Evolutionary conservation across 2,888 invertebrate species (phyloP), one percentile per base, ranked within the genome.

Genomic region (Morpho helenor): DNA sequence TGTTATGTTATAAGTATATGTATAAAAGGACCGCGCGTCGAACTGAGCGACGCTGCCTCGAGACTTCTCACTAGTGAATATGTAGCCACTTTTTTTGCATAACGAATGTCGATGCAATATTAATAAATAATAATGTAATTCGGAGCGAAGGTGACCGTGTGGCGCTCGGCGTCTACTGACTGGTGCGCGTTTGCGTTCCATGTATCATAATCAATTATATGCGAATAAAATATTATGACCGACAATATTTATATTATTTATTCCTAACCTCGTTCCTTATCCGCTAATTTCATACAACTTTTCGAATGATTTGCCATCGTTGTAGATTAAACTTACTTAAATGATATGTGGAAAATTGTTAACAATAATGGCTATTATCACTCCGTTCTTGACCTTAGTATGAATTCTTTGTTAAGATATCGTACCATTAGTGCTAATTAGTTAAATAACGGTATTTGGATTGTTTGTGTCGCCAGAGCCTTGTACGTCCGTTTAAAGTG

Each of bases 191-290:
- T 78, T 66, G 72, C 77, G 79, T 80, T 87, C 82, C 85, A 85
- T 89, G 89, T 89, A 90, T 89, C 88, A 89, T 90, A 89, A 89
- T 88, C 89, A 87, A 87, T 86, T 86, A 87, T 88, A 89, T 88
- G 87, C 88, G 83, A 89, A 86, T 90, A 87, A 89, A 90, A 87
- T 86, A 88, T 86, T 81, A 87, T 87, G 88, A 88, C 86, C 77
- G 80, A 83, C 64, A 40, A 56, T 56, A 59, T 58, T 62, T 53
- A 22, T 74, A 73, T 70, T 67, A 65, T 70, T 75, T 64, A 45
- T 48, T 46, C 44, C 43, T 46, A 42, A 42, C 56, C 52, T 49
- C 16, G 7, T 16, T 43, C n/a, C 42, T 23, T 52, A 23, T 23
- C 40, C 9, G 45, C 9, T 16, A 16, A 1, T 16, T 16, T 16